Evolutionary conservation across 2,888 invertebrate species (phyloP).

Genomic region (Abscondita cerata): DNA sequence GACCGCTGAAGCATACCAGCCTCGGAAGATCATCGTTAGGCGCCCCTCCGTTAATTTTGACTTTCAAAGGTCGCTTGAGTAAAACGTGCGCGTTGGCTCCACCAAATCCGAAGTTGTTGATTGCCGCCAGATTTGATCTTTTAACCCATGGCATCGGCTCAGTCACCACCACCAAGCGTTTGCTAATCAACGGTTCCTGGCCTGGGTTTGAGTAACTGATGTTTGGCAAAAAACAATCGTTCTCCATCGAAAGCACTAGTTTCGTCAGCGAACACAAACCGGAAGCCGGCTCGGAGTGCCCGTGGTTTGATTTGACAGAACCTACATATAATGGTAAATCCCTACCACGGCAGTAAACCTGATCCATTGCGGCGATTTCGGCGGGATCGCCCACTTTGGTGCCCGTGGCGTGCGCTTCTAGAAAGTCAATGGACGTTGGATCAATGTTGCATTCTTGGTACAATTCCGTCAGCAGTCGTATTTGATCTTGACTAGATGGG

Average conservation of each 20-base stretch:
- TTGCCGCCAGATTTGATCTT: constrained; percentile 83
- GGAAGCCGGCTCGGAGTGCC: constrained; percentile 89
- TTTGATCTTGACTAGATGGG: constrained; percentile 63
- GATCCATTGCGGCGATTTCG: constrained; percentile 83
- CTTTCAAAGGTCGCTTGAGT: constrained; percentile 66
- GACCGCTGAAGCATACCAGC: constrained; percentile 76
- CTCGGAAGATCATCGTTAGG: constrained; percentile 74
- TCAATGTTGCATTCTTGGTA: constrained; percentile 74
- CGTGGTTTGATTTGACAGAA: constrained; percentile 92
- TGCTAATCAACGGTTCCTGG: constrained; percentile 68
- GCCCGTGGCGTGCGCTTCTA: constrained; percentile 89
- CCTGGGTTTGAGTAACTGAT: constrained; percentile 70
- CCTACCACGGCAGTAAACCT: constrained; percentile 78
- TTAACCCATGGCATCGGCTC: constrained; percentile 72
- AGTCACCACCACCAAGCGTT: constrained; percentile 74
- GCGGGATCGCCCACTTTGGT: constrained; percentile 90
- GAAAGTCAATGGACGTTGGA: constrained; percentile 74
- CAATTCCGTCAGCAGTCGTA: constrained; percentile 67
- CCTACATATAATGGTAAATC: constrained; percentile 82
- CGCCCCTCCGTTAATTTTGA: constrained; percentile 65
- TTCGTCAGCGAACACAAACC: constrained; percentile 61
- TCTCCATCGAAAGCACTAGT: constrained; percentile 71
- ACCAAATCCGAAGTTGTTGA: constrained; percentile 95
- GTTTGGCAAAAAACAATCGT: constrained; percentile 83
- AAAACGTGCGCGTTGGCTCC: constrained; percentile 83